Evolutionary conservation across 2,888 invertebrate species (phyloP), one percentile per base, ranked within the genome.

Genomic region (Pammene fasciana): DNA sequence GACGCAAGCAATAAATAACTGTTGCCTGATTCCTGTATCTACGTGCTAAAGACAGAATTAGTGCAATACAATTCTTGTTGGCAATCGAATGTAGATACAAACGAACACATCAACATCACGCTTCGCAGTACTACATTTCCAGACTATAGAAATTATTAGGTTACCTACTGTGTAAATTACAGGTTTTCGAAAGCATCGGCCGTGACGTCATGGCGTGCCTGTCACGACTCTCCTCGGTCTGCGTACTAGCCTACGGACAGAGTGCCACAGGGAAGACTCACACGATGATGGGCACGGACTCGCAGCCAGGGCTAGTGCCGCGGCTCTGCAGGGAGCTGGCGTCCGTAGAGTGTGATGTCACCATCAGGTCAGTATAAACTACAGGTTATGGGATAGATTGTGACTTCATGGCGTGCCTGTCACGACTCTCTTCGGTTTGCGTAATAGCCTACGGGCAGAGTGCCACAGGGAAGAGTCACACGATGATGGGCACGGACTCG

Each of bases 201-300:
- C 91, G 90, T 34, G 94, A 95, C 60, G 94, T 96, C 34, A 87
- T 96, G 60, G 90, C 93, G 36, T 94, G 94, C 41, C 88, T 96
- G 10, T 92, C 93, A 68, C 90, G 91, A 4, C 95, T 96, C 0
- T 93, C 93, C 74, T 95, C 96, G 73, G 94, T 95, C 0, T 96
- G 96, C 80, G 94, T 96, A 48, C 91, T 96, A 80, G 95, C 96
- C 0, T 96, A 96, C 78, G 96, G 96, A 0, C 96, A 96, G 85
- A 96, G 96, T 76, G 94, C 96, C 0, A 95, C 96, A 0, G 96
- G 96, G 34, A 96, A 96, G 86, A 96, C 96, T 0, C 95, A 95
- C 80, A 96, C 96, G 9, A 96, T 96, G 96, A 95, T 96, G 94
- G 96, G 96, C 0, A 85, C 92, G 0, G 87, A 87, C 0, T 57